Evolutionary conservation across 2,888 invertebrate species (phyloP), one percentile per base, ranked within the genome.

Genomic region (Chymomyza caudatula): DNA sequence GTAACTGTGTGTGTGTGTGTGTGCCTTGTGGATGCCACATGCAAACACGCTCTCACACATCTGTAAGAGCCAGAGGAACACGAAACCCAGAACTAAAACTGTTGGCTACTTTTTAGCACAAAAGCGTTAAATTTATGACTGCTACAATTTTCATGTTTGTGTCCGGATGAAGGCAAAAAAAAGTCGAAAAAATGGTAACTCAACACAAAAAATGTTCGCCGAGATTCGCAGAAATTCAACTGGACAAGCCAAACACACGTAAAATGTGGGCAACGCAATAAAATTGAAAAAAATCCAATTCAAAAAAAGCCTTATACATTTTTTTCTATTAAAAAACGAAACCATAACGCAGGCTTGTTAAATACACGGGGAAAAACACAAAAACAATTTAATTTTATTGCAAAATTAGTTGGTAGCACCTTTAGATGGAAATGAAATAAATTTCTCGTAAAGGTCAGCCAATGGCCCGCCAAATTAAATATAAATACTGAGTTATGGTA

Each of bases 61-160:
- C 67, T 65, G 66, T 47, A 65, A 68, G 73, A 78, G 78, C 76
- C 78, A 75, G 60, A 54, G 67, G 51, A 69, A 63, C 60, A 37
- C 64, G 60, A 71, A 69, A 63, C 69, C 37, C 65, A 71, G 74
- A 20, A 19, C 22, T n/a, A 43, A 77, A 69, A 66, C 73, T 86
- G 86, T 51, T 80, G 81, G 75, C 86, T 78, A 84, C 78, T 84
- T 86, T 79, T 84, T 84, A 68, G 78, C 70, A 54, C 67, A 63
- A 77, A 74, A 76, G 66, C 82, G 72, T 63, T 56, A 67, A 85
- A 82, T 82, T 82, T 86, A 86, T 82, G 86, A 72, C 83, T 73
- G 60, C 66, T 67, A 70, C 70, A 70, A 78, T 78, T 86, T 78
- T 76, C 74, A 74, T 76, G 81, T 76, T 81, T 25, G 15, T 19